Evolutionary conservation across 2,113 vertebrate genomes (phyloP), one percentile per base, ranked within the genome.

Genomic region (Numenius arquata): DNA sequence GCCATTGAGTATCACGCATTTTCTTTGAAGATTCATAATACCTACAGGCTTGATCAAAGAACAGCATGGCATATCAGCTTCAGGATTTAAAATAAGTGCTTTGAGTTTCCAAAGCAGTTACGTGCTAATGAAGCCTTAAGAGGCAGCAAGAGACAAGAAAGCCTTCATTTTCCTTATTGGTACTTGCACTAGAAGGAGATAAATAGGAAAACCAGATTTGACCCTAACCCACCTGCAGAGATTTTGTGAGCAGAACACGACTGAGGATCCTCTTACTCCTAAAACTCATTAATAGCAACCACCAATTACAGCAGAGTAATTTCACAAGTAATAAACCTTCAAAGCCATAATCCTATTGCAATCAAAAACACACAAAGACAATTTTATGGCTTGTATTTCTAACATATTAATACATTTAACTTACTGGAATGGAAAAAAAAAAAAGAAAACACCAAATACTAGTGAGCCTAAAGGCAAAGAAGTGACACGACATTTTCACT

Each of bases 281-380:
- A 12, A 90, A 22, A 38, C 29, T 68, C 72, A 21, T 34, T 87
- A 83, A 77, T 1, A 92, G 66, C 58, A 79, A 71, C 17, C 62
- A n/a, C 47, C 72, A 96, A 86, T 95, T 86, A 93, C 48, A 94
- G 75, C 43, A 75, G 20, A 11, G 29, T 63, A 89, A 82, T 87
- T 95, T 90, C 56, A 73, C 82, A 90, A 82, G 70, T 53, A 74
- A 75, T 65, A 90, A 80, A 84, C 71, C n/a, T 78, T 91, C 84
- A 88, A 94, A 94, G 86, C 26, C 26, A 36, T 90, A 85, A 85
- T 61, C 63, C 63, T 80, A 40, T 4, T 75, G 41, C 71, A 83
- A 83, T 38, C 62, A 66, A 78, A 93, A 89, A 19, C 30, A 58
- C n/a, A 52, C 73, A 79, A 58, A 23, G 62, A 61, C 50, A 78